Percentiles rank a stretch among this genome's conserved stretches.
phyloP scores from a whole-genome alignment of 1,140 invertebrate genomes.

The Diabrotica virgifera region DNA sequence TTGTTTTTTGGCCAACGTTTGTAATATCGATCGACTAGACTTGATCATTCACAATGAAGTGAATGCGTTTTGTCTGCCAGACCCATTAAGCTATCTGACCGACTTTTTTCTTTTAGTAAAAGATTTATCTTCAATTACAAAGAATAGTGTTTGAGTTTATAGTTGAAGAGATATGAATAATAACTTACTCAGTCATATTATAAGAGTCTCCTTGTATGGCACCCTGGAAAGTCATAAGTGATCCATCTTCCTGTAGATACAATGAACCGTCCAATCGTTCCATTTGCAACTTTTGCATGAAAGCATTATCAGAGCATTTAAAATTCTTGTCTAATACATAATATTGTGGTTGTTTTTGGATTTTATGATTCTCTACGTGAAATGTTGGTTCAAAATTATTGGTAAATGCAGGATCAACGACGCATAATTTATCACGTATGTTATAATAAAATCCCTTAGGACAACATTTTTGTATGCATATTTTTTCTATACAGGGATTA shows the following conservation, averaged over 20 bases:
- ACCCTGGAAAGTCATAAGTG: not conserved
- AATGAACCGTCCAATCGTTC: not conserved
- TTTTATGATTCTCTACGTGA: not conserved
- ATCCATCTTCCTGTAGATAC: slow-evolving; percentile 4
- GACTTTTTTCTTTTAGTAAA: no score
- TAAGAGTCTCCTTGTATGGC: no score
- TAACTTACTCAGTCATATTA: no score
- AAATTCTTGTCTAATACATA: not conserved
- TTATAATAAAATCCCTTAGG: slow-evolving; percentile 7
- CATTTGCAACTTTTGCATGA: not conserved
- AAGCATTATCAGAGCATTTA: not conserved
- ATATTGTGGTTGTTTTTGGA: not conserved
- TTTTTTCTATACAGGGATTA: slow-evolving; percentile 4
- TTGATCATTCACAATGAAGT: no score
- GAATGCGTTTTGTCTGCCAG: no score
- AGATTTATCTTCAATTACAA: no score
- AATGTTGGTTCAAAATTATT: not conserved
- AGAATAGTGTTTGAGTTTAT: no score
- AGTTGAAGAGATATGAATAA: no score
- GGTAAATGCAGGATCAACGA: no score
- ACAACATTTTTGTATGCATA: slow-evolving; percentile 13
- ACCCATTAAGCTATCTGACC: no score
- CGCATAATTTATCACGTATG: not conserved
- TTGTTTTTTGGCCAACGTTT: no score
- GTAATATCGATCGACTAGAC: no score